Percentiles rank a stretch among this genome's conserved stretches.
phyloP scores from a whole-genome alignment of 1,140 invertebrate genomes.

The Aphelenchoides fujianensis region DNA sequence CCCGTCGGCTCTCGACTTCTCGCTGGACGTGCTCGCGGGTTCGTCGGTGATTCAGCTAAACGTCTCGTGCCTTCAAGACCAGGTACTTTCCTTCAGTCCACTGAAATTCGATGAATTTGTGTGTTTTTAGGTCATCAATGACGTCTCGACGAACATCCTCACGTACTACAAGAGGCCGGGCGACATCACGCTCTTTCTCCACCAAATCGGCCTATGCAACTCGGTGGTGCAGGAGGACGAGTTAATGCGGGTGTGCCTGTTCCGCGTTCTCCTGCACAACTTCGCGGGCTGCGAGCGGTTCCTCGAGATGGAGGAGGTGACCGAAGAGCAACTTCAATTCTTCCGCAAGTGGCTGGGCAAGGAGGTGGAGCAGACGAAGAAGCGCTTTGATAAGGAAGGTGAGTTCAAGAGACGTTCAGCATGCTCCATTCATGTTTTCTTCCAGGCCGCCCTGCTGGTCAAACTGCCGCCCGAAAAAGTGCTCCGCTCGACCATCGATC shows the following conservation, averaged over 20 bases:
- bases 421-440: not conserved
- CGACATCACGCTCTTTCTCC: not conserved
- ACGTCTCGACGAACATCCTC: not conserved
- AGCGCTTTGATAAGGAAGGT: not conserved
- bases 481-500: not conserved
- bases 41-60: not conserved
- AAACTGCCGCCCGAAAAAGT: not conserved
- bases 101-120: too few relatives aligned
- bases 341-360: conserved; percentile 9
- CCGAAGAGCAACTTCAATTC: not conserved
- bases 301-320: not conserved
- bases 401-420: not conserved
- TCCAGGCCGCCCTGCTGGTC: not conserved
- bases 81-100: too few relatives aligned
- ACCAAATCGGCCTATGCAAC: not conserved
- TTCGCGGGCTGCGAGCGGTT: not conserved
- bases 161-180: not conserved
- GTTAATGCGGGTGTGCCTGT: not conserved
- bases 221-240: conserved; percentile 1
- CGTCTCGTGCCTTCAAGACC: conserved; percentile 7
- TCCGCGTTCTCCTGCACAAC: conserved; percentile 6
- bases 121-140: too few relatives aligned
- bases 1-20: conserved; percentile 13
- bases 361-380: not conserved
- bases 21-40: not conserved